Percentiles rank a stretch among this genome's conserved stretches.
Evolutionary conservation across 64 coral and sea anemone species (phyloP).

Genomic region (Anthopleura sola): DNA sequence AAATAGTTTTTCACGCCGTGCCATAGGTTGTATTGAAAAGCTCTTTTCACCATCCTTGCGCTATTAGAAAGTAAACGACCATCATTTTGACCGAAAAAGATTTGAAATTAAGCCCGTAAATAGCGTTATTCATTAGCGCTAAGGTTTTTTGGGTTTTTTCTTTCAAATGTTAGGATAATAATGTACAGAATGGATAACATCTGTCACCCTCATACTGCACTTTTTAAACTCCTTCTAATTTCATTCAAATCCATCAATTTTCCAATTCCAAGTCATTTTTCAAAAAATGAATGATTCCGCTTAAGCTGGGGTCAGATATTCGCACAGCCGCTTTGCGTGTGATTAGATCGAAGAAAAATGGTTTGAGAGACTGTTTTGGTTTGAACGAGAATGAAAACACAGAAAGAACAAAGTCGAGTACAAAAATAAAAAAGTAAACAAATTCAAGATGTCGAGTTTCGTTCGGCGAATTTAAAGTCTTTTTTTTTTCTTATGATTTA

Average conservation of each 20-base stretch:
- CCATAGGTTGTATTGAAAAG: background rate
- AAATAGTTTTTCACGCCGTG: constrained; percentile 11
- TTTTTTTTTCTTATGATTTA: background rate
- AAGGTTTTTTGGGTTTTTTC: background rate
- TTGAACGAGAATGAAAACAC: background rate
- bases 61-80: background rate
- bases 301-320: constrained; percentile 2
- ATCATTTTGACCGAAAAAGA: background rate
- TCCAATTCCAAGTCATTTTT: constrained; percentile 18
- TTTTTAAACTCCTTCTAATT: constrained; percentile 28
- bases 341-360: background rate
- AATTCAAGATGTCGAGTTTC: constrained; percentile 15
- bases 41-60: background rate
- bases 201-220: constrained; percentile 2
- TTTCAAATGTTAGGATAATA: constrained; percentile 4
- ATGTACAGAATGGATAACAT: constrained; percentile 3
- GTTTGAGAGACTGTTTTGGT: background rate
- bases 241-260: constrained; percentile 22
- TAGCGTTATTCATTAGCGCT: constrained; percentile 9
- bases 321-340: background rate
- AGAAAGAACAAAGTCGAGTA: constrained; percentile 10
- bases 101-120: constrained; percentile 5
- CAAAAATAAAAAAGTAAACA: constrained; percentile 15
- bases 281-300: background rate
- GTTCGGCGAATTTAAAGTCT: background rate